phyloP scores from a whole-genome alignment of 2,797 vertebrate species.

The Myiotriccus ornatus region DNA sequence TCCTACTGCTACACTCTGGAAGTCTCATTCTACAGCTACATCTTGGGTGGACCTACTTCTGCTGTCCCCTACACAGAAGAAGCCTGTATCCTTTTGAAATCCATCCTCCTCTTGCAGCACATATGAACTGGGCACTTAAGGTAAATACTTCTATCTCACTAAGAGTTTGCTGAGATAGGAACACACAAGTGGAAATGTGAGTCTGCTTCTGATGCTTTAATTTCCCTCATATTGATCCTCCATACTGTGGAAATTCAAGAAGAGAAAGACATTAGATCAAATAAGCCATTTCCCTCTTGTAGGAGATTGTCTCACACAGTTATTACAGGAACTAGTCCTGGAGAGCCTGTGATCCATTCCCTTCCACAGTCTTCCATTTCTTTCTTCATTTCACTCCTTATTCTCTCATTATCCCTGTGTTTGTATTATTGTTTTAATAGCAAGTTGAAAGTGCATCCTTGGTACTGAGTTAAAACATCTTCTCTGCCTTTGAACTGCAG shows the following conservation, averaged over 20 bases:
- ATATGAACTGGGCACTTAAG: background rate
- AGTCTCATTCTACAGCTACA: conserved; percentile 98
- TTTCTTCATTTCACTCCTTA: conserved; percentile 46
- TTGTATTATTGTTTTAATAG: conserved; percentile 38
- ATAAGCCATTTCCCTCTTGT: conserved; percentile 57
- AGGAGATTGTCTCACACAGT: conserved; percentile 46
- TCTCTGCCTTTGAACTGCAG: background rate
- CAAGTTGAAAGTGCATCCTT: conserved; percentile 5
- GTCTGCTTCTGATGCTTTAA: conserved; percentile 54
- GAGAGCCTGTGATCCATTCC: conserved; percentile 43
- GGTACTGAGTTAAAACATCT: background rate
- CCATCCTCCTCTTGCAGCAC: background rate
- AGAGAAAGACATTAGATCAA: conserved; percentile 52
- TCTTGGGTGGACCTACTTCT: conserved; percentile 78
- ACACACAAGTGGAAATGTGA: conserved; percentile 59
- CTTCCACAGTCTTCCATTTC: background rate
- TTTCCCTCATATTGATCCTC: conserved; percentile 60
- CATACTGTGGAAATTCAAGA: conserved; percentile 55
- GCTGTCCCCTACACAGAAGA: conserved; percentile 94
- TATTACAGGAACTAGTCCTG: conserved; percentile 15
- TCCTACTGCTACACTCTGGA: conserved; percentile 98
- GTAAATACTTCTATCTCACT: conserved; percentile 38
- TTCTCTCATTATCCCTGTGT: conserved; percentile 8
- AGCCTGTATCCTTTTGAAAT: conserved; percentile 90
- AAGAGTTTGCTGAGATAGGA: conserved; percentile 32